Percentiles rank a stretch among this genome's conserved stretches.
Conservation (phyloP, 2,888 invertebrate species). For the Siphlonurus alternatus region DNA sequence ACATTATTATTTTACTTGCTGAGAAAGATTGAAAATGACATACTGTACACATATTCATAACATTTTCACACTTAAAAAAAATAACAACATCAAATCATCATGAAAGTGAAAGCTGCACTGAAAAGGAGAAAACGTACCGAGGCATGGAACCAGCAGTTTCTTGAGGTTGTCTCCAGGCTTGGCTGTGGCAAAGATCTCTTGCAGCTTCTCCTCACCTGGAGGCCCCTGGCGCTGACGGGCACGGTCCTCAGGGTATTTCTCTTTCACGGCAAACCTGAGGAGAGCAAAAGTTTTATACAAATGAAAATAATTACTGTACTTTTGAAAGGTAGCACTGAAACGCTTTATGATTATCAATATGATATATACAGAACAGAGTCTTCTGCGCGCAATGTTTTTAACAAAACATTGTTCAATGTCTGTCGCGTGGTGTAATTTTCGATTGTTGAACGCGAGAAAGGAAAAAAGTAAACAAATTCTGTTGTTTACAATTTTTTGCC, state of each 20-base stretch:
- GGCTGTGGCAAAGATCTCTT: slow-evolving; percentile 39
- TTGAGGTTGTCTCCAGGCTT: slow-evolving; percentile 61
- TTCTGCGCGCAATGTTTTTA: too few relatives aligned
- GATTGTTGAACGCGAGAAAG: too few relatives aligned
- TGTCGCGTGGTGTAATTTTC: too few relatives aligned
- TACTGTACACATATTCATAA: too few relatives aligned
- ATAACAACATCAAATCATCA: not conserved
- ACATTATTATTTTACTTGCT: too few relatives aligned
- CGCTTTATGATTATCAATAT: not conserved
- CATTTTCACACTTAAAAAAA: not conserved
- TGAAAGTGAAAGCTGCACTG: not conserved
- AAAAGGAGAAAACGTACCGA: slow-evolving; percentile 34
- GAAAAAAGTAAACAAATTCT: too few relatives aligned
- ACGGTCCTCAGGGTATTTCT: slow-evolving; percentile 71
- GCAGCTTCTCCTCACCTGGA: slow-evolving; percentile 35
- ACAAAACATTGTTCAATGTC: too few relatives aligned
- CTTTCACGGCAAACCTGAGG: slow-evolving; percentile 70
- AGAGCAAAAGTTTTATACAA: slow-evolving; percentile 9
- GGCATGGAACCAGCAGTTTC: slow-evolving; percentile 60
- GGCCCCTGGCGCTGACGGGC: slow-evolving; percentile 45
- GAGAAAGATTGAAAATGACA: too few relatives aligned
- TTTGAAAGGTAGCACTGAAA: not conserved
- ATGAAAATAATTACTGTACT: slow-evolving; percentile 4
- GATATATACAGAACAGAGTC: not conserved
- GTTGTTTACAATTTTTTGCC: too few relatives aligned